Percentiles rank a stretch among this genome's conserved stretches.
Conservation (phyloP, 37 sponge, comb jelly and placozoan genomes). For the Cliona cf. orientalis region DNA sequence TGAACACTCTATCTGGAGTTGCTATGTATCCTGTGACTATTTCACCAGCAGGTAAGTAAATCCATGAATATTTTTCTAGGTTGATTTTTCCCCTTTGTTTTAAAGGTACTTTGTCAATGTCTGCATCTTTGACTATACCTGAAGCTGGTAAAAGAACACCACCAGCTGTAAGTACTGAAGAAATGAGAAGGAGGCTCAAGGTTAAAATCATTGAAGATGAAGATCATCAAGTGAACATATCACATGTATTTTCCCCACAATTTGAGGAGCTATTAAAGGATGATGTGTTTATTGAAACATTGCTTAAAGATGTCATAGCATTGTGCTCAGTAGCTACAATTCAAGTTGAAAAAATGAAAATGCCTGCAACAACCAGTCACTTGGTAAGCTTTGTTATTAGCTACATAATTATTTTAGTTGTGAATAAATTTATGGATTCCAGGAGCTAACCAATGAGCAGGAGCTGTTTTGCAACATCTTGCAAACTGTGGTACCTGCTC, state of each 20-base stretch:
- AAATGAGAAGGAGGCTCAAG: neutral
- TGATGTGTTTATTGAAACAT: neutral
- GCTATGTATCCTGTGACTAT: neutral
- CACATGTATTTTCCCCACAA: conserved; percentile 12
- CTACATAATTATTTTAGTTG: neutral
- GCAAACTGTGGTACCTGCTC: conserved; percentile 6
- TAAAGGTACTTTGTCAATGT: conserved; percentile 2
- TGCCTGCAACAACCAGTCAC: neutral
- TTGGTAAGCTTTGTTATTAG: conserved; percentile 1
- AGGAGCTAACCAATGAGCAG: conserved; percentile 7
- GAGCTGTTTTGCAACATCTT: conserved; percentile 23
- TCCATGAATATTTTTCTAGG: neutral
- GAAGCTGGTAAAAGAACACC: conserved; percentile 12
- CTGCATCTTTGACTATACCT: conserved; percentile 2
- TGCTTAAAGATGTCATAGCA: neutral
- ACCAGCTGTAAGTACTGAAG: conserved; percentile 3
- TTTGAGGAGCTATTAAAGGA: neutral
- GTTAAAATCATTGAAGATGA: neutral
- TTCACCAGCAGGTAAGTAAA: conserved; percentile 12
- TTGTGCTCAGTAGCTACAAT: conserved; percentile 11
- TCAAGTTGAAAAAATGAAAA: conserved; percentile 8
- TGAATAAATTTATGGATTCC: conserved; percentile 9
- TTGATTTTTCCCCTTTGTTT: neutral
- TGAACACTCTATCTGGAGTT: conserved; percentile 4
- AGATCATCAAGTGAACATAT: neutral